Evolutionary conservation across 2,888 invertebrate species (phyloP).

Genomic region (Cephus rjabovi): DNA sequence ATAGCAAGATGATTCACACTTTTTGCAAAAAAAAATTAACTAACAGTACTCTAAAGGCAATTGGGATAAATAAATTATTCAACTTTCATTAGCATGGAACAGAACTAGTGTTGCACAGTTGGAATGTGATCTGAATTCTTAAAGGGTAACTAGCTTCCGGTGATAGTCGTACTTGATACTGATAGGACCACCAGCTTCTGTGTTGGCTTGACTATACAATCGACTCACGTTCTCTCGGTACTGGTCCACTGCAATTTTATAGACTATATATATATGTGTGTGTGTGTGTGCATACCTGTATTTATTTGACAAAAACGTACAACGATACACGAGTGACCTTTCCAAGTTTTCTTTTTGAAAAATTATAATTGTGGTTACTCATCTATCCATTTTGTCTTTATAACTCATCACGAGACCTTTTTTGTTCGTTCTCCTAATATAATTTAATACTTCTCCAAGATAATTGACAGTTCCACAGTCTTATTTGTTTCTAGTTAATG

Average conservation of each 20-base stretch:
- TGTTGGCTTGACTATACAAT: background rate
- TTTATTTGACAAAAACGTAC: background rate
- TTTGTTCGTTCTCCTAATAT: background rate
- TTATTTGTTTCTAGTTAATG: background rate
- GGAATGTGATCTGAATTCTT: background rate
- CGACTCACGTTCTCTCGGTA: background rate
- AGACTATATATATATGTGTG: background rate
- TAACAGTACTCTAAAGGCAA: background rate
- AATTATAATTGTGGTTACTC: background rate
- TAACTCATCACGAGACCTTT: background rate
- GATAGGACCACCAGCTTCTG: background rate
- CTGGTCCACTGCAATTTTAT: background rate
- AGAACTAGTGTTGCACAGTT: background rate
- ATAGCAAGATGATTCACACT: background rate
- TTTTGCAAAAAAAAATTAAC: background rate
- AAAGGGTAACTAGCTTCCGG: background rate
- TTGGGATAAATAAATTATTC: background rate
- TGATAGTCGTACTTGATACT: background rate
- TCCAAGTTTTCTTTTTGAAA: background rate
- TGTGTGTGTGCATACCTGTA: background rate
- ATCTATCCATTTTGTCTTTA: background rate
- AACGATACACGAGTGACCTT: background rate
- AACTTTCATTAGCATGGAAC: background rate
- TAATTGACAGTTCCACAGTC: background rate
- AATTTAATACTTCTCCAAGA: background rate